Percentiles rank a stretch among this genome's conserved stretches.
phyloP scores from a whole-genome alignment of 92 coral and sea anemone species.

The Umimayanthus kanabou region DNA sequence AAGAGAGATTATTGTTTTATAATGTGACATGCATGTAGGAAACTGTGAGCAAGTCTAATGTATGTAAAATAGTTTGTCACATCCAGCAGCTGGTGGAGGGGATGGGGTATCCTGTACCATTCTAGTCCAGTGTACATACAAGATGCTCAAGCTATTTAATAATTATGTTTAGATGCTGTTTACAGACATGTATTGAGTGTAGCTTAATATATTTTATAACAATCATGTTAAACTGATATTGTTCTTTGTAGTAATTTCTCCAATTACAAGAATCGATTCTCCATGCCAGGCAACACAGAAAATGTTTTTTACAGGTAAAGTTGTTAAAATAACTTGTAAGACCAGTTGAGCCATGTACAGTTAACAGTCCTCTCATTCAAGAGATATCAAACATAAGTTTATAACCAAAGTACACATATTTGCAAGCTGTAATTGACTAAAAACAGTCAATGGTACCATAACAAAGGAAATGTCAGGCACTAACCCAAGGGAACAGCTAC shows the following conservation, averaged over 20 bases:
- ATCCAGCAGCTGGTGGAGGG: no score
- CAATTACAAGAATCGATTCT: conserved; percentile 86
- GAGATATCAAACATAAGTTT: no score
- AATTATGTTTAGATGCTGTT: neutral
- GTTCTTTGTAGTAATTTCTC: conserved; percentile 82
- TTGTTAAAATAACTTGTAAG: neutral
- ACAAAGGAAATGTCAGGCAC: no score
- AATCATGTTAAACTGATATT: neutral
- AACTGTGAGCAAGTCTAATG: no score
- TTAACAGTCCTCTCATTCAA: no score
- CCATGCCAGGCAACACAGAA: conserved; percentile 90
- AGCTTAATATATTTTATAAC: neutral
- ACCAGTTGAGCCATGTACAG: neutral
- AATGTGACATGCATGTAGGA: no score
- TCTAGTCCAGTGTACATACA: neutral
- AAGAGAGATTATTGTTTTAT: no score
- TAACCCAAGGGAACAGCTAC: no score
- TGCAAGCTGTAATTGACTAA: no score
- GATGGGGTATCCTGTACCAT: neutral
- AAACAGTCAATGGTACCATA: no score
- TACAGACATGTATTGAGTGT: neutral
- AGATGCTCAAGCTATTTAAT: neutral
- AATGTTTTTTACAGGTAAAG: conserved; percentile 90
- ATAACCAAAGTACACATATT: no score
- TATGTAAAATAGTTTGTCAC: no score